These are phyloP conservation scores for Jordanella pulchra DNA, from an alignment of 2,797 vertebrate species.

Conservation along the genomic window DNA sequence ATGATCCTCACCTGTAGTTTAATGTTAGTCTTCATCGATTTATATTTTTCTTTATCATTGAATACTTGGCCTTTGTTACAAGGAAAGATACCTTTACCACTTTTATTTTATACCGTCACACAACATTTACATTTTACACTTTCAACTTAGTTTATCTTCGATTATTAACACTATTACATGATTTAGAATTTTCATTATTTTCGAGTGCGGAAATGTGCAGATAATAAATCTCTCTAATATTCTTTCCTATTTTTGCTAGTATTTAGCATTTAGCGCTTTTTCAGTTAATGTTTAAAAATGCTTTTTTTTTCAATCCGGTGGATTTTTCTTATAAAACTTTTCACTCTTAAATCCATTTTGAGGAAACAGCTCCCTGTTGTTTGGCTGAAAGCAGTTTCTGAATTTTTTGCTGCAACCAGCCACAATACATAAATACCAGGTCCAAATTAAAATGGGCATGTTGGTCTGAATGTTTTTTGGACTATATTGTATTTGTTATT, in stretches of 20 bases:
- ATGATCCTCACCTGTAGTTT: constrained; percentile 34
- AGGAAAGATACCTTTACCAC: constrained; percentile 2
- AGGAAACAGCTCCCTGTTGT: neutral
- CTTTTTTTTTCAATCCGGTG: constrained; percentile 9
- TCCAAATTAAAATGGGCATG: constrained; percentile 41
- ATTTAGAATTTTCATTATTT: neutral
- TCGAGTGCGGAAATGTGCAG: neutral
- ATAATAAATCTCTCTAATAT: neutral
- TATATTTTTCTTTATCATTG: neutral
- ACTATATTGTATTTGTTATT: constrained; percentile 21
- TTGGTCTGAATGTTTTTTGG: constrained; percentile 23
- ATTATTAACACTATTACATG: neutral
- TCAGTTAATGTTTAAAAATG: neutral
- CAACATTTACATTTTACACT: neutral
- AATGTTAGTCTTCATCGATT: constrained; percentile 19
- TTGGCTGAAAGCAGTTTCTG: constrained; percentile 23
- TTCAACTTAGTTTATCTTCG: neutral
- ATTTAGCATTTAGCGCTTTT: neutral
- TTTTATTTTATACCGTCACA: constrained; percentile 5
- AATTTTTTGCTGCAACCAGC: constrained; percentile 45
- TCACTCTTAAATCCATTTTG: neutral
- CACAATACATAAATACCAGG: constrained; percentile 42
- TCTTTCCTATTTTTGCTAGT: neutral
- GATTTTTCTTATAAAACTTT: constrained; percentile 32
- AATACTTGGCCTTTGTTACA: constrained; percentile 40